phyloP scores from a whole-genome alignment of 1,140 invertebrate genomes.

The Elymnias hypermnestra region DNA sequence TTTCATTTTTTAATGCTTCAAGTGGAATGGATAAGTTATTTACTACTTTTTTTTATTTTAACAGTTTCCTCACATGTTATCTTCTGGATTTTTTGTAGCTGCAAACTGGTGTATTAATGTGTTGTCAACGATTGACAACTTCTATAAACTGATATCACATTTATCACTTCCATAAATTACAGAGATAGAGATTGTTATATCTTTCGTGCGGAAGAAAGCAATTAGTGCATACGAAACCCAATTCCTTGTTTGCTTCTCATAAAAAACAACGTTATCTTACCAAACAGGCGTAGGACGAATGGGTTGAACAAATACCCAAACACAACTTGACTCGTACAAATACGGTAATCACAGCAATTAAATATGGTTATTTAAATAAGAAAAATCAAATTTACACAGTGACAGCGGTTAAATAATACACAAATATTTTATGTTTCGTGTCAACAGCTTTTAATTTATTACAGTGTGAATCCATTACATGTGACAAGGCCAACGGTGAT shows the following conservation, averaged over 20 bases:
- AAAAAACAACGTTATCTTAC: slow-evolving; percentile 28
- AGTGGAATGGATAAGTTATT: neutral
- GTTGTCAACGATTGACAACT: too few species aligned
- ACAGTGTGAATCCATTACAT: slow-evolving; percentile 48
- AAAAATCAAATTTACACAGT: slow-evolving; percentile 55
- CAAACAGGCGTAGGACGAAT: slow-evolving; percentile 24
- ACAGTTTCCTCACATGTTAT: too few species aligned
- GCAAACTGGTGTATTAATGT: too few species aligned
- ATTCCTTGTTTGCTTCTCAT: slow-evolving; percentile 38
- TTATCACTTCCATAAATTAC: neutral
- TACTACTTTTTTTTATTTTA: neutral
- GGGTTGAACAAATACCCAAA: slow-evolving; percentile 38
- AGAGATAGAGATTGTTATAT: slow-evolving; percentile 9
- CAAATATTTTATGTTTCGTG: slow-evolving; percentile 60
- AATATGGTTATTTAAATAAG: slow-evolving; percentile 63
- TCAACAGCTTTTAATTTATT: slow-evolving; percentile 64
- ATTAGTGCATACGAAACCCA: slow-evolving; percentile 19
- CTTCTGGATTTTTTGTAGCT: too few species aligned
- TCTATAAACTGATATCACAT: neutral
- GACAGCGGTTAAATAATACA: slow-evolving; percentile 56
- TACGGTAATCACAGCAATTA: slow-evolving; percentile 56
- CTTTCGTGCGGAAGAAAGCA: slow-evolving; percentile 34
- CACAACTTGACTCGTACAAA: slow-evolving; percentile 40
- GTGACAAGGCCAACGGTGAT: slow-evolving; percentile 35
- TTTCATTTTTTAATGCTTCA: neutral